Percentiles rank a stretch among this genome's conserved stretches.
phyloP scores from a whole-genome alignment of 2,888 invertebrate species.

The Labia minor region DNA sequence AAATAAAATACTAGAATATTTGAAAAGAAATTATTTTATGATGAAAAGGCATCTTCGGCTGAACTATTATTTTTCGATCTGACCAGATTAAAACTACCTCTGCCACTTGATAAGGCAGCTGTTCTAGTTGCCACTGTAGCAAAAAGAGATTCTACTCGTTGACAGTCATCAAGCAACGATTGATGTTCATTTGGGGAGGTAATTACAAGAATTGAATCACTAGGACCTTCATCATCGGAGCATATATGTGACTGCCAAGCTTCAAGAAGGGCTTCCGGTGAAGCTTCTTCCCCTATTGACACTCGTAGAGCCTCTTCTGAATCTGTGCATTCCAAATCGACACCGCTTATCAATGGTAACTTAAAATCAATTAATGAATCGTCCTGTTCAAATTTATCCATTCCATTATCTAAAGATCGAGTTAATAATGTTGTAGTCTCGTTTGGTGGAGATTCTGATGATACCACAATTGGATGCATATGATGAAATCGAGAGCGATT shows the following conservation, averaged over 20 bases:
- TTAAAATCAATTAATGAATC: background rate
- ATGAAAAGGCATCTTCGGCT: background rate
- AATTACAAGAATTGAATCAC: background rate
- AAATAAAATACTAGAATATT: too few relatives aligned
- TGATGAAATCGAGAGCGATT: background rate
- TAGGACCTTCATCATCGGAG: background rate
- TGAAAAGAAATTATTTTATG: background rate
- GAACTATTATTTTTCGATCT: slow-evolving; percentile 24
- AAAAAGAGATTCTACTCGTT: slow-evolving; percentile 24
- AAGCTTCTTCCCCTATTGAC: background rate
- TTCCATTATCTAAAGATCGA: slow-evolving; percentile 26
- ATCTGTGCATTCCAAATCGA: too few relatives aligned
- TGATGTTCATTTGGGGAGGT: background rate
- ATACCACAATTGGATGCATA: background rate
- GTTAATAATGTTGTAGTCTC: background rate
- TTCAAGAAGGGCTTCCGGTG: background rate
- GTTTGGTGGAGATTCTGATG: background rate
- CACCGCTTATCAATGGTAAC: too few relatives aligned
- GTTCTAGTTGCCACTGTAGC: slow-evolving; percentile 27
- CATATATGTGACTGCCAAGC: background rate
- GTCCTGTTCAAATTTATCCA: slow-evolving; percentile 26
- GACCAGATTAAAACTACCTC: slow-evolving; percentile 27
- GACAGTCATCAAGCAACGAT: background rate
- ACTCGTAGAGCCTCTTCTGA: background rate
- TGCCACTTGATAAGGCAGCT: slow-evolving; percentile 25